Evolutionary conservation across 2,888 invertebrate genomes (phyloP).

Genomic region (Microplitis manilae): DNA sequence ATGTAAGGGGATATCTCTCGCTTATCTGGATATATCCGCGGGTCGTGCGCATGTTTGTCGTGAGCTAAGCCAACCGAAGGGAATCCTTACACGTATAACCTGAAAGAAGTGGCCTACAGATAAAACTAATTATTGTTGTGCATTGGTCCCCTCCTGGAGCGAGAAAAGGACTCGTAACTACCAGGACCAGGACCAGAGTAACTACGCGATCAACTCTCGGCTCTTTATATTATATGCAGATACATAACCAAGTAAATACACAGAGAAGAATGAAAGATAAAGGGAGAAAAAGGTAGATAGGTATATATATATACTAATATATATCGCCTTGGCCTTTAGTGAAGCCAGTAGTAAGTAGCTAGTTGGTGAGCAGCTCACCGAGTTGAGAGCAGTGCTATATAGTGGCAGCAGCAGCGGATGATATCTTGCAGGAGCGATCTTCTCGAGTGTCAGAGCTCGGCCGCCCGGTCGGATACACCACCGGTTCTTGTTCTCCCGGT

Average conservation of each 20-base stretch:
- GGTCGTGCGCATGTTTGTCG: constrained; percentile 48
- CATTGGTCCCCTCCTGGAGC: constrained; percentile 36
- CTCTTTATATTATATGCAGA: background rate
- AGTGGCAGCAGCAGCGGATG: constrained; percentile 49
- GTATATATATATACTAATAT: constrained; percentile 55
- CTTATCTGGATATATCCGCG: constrained; percentile 49
- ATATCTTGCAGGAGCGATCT: constrained; percentile 67
- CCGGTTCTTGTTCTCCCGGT: constrained; percentile 50
- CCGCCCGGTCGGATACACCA: constrained; percentile 49
- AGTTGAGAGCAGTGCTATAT: constrained; percentile 47
- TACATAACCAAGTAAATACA: background rate
- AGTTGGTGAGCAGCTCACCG: constrained; percentile 35
- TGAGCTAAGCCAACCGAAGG: constrained; percentile 40
- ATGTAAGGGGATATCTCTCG: constrained; percentile 37
- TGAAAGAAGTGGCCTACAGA: constrained; percentile 52
- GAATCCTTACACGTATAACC: constrained; percentile 50
- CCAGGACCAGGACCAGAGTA: background rate
- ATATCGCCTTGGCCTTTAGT: constrained; percentile 47
- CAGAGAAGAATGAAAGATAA: constrained; percentile 20
- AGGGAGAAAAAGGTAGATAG: constrained; percentile 29
- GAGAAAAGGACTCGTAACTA: background rate
- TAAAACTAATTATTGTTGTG: constrained; percentile 66
- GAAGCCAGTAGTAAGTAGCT: background rate
- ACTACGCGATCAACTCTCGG: background rate
- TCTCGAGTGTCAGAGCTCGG: constrained; percentile 60